A percentile compares a stretch with the other conserved stretches of the same genome.
These are phyloP conservation scores for Rhamnusium bicolor DNA, from an alignment of 2,888 invertebrate species.

Conservation along the genomic window DNA sequence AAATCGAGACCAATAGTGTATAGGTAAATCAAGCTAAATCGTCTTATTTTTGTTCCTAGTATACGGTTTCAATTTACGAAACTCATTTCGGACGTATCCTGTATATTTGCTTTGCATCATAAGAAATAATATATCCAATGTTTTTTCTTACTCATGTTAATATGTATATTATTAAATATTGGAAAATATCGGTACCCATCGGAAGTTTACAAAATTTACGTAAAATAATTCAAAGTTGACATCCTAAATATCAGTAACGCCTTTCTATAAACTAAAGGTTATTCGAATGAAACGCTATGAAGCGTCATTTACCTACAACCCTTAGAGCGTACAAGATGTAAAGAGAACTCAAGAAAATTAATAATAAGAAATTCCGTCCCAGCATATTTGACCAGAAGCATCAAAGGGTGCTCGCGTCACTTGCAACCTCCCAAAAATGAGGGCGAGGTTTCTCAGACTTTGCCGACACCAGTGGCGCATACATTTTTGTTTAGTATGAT, in stretches of 20 bases:
- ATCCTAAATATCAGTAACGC: neutral
- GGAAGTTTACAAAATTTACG: neutral
- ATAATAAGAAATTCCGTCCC: constrained; percentile 46
- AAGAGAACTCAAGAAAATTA: constrained; percentile 46
- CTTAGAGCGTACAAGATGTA: constrained; percentile 29
- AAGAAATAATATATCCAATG: too few relatives aligned
- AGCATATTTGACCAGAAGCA: constrained; percentile 50
- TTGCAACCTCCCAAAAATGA: constrained; percentile 37
- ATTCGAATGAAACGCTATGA: constrained; percentile 7
- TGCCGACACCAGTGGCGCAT: constrained; percentile 18
- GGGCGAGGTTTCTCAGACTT: constrained; percentile 21
- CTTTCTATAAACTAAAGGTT: neutral
- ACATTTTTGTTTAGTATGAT: neutral
- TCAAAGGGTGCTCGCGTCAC: constrained; percentile 43
- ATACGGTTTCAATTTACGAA: too few relatives aligned
- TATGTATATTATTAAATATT: too few relatives aligned
- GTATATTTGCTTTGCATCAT: too few relatives aligned
- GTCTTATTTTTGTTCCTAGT: too few relatives aligned
- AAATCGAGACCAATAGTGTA: too few relatives aligned
- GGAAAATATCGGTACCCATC: too few relatives aligned
- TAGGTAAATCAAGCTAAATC: too few relatives aligned
- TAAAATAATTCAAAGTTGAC: neutral
- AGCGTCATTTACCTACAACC: constrained; percentile 30
- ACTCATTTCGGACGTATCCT: too few relatives aligned
- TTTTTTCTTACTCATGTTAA: too few relatives aligned